Base-by-base conservation (phyloP, 2,113 vertebrate species). In the Anarrhichthys ocellatus region DNA sequence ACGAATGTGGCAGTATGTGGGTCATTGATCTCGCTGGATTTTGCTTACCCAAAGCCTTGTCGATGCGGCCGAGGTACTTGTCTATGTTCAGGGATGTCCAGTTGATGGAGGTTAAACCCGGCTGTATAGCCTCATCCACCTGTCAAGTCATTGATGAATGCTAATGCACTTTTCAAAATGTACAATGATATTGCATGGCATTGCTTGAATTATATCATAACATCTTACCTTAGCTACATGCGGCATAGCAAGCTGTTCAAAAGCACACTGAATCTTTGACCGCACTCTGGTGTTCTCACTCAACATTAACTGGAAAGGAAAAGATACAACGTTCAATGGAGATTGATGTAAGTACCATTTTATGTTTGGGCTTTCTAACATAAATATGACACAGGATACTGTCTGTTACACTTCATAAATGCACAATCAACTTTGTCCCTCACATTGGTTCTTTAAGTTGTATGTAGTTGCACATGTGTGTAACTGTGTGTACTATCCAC, bases 71-170 rank as follows among this genome's bases (percentile, higher is more conserved):
- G 36, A 99, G 89, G 81, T 97, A 99, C 13, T 92, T 94, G 63
- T 97, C 96, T 75, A 97, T 97, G 89, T 97, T 97, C 82, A 98
- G 84, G 6, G 97, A 99, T 3, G 94, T 96, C 98, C 98, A 99
- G 80, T 92, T 98, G 56, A 99, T 91, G 4, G 93, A 93, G 2
- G 91, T 94, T 80, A 99, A 85, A 54, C 98, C 98, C 0, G 96
- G 96, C 40, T 96, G 96, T 20, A 98, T 94, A 17, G 95, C 94
- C 73, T 97, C 94, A 38, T 99, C 96, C 59, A 99, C 94, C 93
- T 94, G 88, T 69, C 48, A 73, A 89, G 36, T 69, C 66, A 88
- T n/a, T 24, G 6, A 61, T 29, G 34, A 15, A 67, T 73, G 15
- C 72, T 72, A 29, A 79, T 63, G 54, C 36, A 58, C 34, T 78